Conservation (phyloP, 1,140 invertebrate species). For the Antheraea mylitta region DNA sequence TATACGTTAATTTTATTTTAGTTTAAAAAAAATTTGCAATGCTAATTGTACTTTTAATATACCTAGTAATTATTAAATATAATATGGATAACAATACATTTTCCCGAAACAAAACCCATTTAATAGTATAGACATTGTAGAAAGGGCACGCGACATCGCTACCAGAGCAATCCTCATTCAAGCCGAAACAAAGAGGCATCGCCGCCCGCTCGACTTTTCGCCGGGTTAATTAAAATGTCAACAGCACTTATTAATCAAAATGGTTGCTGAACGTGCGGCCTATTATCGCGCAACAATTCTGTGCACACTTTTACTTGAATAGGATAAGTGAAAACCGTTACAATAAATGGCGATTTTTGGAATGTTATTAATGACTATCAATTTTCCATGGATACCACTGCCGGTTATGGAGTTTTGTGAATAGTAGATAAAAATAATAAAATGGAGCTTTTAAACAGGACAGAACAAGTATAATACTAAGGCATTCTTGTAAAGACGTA, state of each 20-base stretch:
- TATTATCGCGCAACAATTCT: slow-evolving; percentile 7
- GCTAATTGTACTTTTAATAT: too few relatives aligned
- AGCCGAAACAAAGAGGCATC: slow-evolving; percentile 49
- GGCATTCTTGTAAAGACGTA: neutral
- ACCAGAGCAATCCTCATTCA: slow-evolving; percentile 48
- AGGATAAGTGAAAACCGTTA: neutral
- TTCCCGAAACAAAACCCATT: neutral
- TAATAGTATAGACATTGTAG: neutral
- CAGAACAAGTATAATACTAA: too few relatives aligned
- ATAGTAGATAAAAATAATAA: too few relatives aligned
- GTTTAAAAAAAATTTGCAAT: too few relatives aligned
- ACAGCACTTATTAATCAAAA: slow-evolving; percentile 70
- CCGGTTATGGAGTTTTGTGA: too few relatives aligned
- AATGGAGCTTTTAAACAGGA: too few relatives aligned
- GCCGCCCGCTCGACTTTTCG: slow-evolving; percentile 53
- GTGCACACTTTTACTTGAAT: neutral
- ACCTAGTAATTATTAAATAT: too few relatives aligned
- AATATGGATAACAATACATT: too few relatives aligned
- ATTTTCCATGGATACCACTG: too few relatives aligned
- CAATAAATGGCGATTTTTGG: neutral
- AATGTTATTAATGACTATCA: too few relatives aligned
- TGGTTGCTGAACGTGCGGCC: slow-evolving; percentile 14
- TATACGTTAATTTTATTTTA: too few relatives aligned
- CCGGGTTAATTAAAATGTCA: slow-evolving; percentile 73
- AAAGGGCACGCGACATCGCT: slow-evolving; percentile 14